Conservation (phyloP, 2,888 invertebrate genomes). For the Lasioglossum villosulum region DNA sequence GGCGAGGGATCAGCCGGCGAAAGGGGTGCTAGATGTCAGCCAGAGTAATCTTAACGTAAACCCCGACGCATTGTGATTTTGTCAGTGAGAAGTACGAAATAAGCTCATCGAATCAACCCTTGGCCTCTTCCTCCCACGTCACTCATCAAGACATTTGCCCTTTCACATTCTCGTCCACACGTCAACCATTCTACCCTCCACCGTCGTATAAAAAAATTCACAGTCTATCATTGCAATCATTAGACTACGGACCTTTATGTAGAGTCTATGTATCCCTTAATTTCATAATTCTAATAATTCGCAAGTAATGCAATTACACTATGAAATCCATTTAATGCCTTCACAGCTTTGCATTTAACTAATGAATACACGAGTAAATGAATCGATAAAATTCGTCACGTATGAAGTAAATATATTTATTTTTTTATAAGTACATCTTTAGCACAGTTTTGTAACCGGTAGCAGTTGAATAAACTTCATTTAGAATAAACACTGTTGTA, state of each 20-base stretch:
- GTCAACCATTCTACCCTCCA: not conserved
- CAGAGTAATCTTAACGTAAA: not conserved
- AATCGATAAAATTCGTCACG: not conserved
- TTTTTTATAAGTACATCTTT: no score
- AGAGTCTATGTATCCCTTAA: not conserved
- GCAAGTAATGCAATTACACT: no score
- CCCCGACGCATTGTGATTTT: not conserved
- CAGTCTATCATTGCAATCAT: not conserved
- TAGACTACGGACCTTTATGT: not conserved
- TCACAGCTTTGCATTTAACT: no score
- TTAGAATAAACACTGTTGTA: not conserved
- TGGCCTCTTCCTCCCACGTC: not conserved
- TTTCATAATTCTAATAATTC: not conserved
- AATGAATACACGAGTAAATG: no score
- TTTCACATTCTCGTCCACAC: not conserved
- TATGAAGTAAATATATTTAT: not conserved
- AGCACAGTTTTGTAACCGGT: not conserved
- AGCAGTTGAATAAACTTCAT: not conserved
- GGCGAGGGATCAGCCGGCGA: not conserved
- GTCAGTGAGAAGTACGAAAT: not conserved
- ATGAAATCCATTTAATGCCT: no score
- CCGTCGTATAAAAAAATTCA: no score
- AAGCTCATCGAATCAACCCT: not conserved
- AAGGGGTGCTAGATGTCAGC: not conserved
- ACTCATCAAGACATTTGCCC: not conserved